These are phyloP conservation scores for Fregata magnificens DNA, from an alignment of 2,113 vertebrate genomes.

Conservation along the genomic window DNA sequence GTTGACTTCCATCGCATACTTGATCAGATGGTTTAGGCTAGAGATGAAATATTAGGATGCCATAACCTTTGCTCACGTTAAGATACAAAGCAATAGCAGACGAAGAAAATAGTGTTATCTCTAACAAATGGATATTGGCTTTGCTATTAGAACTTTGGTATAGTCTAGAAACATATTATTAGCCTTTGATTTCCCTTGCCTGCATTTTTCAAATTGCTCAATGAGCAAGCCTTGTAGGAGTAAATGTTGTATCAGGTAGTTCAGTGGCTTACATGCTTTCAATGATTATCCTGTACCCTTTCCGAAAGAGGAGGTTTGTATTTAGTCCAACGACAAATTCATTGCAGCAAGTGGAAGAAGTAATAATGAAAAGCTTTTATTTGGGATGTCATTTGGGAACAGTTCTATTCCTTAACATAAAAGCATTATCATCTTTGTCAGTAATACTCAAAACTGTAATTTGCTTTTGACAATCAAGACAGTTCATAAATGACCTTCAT, in stretches of 20 bases:
- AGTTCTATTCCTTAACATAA: neutral
- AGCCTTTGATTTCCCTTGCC: neutral
- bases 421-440: neutral
- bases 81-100: neutral
- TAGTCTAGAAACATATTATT: neutral
- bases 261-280: neutral
- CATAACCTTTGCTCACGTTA: neutral
- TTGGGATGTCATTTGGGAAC: neutral
- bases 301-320: neutral
- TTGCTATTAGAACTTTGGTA: neutral
- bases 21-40: neutral
- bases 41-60: neutral
- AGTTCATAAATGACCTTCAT: neutral
- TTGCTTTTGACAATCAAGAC: conserved; percentile 16
- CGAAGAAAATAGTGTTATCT: neutral
- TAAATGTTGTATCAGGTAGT: neutral
- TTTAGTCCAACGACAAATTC: neutral
- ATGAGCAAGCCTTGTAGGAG: neutral
- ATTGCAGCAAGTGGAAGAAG: neutral
- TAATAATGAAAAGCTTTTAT: conserved; percentile 20
- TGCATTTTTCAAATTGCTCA: neutral
- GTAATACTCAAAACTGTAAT: neutral
- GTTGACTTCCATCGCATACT: neutral
- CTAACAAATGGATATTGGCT: neutral
- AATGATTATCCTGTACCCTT: neutral